Evolutionary conservation across 64 coral and sea anemone species (phyloP), one percentile per base, ranked within the genome.

Genomic region (Porites australiensis): DNA sequence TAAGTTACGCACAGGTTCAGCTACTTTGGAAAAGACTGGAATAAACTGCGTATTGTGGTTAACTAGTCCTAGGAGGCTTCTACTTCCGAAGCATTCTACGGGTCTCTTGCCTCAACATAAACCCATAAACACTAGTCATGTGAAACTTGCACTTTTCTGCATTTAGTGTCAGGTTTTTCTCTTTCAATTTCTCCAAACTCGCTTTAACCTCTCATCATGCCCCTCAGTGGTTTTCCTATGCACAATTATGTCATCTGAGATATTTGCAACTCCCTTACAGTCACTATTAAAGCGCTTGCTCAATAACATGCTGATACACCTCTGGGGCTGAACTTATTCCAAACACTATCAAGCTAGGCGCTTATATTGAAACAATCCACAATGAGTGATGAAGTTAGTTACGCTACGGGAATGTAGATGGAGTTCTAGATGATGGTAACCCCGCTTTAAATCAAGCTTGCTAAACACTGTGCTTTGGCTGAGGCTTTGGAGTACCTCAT

Each of bases 61-160:
- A 46, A 37, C 58, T 13, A 89, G 44, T 68, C 88, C 88, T 10
- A 89, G 58, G 10, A 89, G 78, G 46, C 72, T 66, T 64, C 88
- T 77, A 90, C 75, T 48, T 89, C 87, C 18, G 37, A 68, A 11
- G 43, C 83, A 48, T 16, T 87, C 44, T 87, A 12, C 65, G 1
- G 27, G 0, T 37, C 27, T 37, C 27, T 37, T 37, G 27, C 27
- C 27, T 37, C 27, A 37, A 37, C 59, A 13, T 18, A n/a, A n/a
- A n/a, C 46, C 74, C 88, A 89, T 89, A 20, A 89, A 89, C 21
- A 63, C 63, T 5, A 80, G 54, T 49, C 74, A 89, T 88, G 83
- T 86, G 83, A 7, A 71, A 48, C 16, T 37, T 37, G 1, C 27
- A 53, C 63, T 79, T 90, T 8, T 80, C 61, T 43, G 14, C 23